Evolutionary conservation across 1,140 invertebrate genomes (phyloP).

Genomic region (Xylocopa sonorina): DNA sequence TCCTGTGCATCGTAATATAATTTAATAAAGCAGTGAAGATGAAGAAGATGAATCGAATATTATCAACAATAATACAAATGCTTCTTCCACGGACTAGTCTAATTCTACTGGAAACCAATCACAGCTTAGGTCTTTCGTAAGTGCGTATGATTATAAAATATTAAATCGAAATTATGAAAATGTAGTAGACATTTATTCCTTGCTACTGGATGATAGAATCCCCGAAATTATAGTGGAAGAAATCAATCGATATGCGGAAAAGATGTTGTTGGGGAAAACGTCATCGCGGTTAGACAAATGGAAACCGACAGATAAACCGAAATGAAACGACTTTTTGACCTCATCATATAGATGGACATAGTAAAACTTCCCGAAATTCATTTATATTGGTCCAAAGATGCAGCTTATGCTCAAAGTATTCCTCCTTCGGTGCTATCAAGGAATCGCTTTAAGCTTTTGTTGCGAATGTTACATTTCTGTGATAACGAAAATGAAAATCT

Average conservation of each 20-base stretch:
- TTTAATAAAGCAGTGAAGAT: slow-evolving; percentile 24
- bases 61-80: slow-evolving; percentile 31
- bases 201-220: slow-evolving; percentile 32
- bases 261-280: slow-evolving; percentile 16
- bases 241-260: slow-evolving; percentile 38
- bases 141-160: slow-evolving; percentile 21
- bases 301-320: background rate
- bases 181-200: slow-evolving; percentile 37
- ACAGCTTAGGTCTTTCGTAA: slow-evolving; percentile 19
- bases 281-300: background rate
- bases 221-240: slow-evolving; percentile 35
- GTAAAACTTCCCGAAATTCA: background rate
- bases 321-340: background rate
- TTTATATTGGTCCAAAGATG: background rate
- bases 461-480: no score
- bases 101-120: slow-evolving; percentile 32
- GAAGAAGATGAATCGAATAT: slow-evolving; percentile 23
- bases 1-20: slow-evolving; percentile 12
- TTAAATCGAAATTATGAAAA: slow-evolving; percentile 36
- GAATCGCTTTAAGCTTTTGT: no score
- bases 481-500: background rate
- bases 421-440: no score
- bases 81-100: slow-evolving; percentile 12
- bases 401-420: background rate
- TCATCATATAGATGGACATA: background rate